Evolutionary conservation across 2,888 invertebrate genomes (phyloP).

Genomic region (Mesorhabditis spiculigera): DNA sequence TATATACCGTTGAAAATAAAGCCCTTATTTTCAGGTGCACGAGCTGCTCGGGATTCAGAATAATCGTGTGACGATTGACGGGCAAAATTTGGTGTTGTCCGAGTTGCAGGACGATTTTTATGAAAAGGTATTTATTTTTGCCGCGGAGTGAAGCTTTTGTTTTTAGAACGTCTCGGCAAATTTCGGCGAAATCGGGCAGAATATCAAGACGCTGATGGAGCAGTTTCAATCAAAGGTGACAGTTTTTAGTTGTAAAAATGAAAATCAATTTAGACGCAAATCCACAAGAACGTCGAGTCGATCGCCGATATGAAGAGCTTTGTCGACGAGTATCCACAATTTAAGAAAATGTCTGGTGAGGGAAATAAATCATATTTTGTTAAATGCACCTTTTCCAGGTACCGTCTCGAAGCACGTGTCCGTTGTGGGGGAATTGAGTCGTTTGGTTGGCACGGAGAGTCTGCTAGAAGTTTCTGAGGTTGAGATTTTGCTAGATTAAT

Average conservation of each 20-base stretch:
- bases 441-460: slow-evolving; percentile 73
- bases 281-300: slow-evolving; percentile 83
- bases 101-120: slow-evolving; percentile 97
- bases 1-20: no score
- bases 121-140: slow-evolving; percentile 69
- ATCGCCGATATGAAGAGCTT: slow-evolving; percentile 90
- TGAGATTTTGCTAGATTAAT: no score
- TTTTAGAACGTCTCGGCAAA: slow-evolving; percentile 83
- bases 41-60: slow-evolving; percentile 87
- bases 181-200: slow-evolving; percentile 96
- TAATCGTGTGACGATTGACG: slow-evolving; percentile 87
- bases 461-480: slow-evolving; percentile 68
- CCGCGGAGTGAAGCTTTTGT: background rate
- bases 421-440: slow-evolving; percentile 88
- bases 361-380: slow-evolving; percentile 2
- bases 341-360: slow-evolving; percentile 70
- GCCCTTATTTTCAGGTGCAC: slow-evolving; percentile 70
- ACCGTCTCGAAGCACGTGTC: slow-evolving; percentile 96
- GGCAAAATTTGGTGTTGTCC: slow-evolving; percentile 81
- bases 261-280: slow-evolving; percentile 67
- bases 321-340: slow-evolving; percentile 94
- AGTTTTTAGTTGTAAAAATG: background rate
- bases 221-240: slow-evolving; percentile 84
- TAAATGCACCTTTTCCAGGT: slow-evolving; percentile 26
- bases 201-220: slow-evolving; percentile 92